These are phyloP conservation scores for Pseudonaja textilis DNA, from an alignment of 2,113 vertebrate species.

Conservation along the genomic window DNA sequence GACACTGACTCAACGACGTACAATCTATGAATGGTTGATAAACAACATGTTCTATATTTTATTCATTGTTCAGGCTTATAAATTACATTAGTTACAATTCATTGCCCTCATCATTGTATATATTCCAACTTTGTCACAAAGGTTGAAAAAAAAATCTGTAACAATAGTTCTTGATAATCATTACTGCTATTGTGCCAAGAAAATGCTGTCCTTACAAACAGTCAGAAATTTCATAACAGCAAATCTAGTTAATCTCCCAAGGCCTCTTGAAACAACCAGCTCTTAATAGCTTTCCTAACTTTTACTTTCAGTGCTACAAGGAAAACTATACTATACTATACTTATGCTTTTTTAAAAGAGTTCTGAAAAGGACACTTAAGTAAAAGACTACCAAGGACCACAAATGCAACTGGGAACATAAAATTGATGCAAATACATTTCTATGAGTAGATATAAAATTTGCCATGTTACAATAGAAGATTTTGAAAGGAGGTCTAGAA, in stretches of 20 bases:
- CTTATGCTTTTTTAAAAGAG: background rate
- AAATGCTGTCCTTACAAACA: background rate
- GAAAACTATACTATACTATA: background rate
- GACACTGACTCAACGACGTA: background rate
- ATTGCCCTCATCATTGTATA: background rate
- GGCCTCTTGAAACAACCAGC: background rate
- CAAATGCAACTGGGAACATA: background rate
- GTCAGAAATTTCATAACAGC: background rate
- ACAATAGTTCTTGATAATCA: background rate
- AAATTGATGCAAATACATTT: background rate
- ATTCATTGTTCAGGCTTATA: background rate
- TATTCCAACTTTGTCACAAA: background rate
- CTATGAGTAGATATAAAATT: background rate
- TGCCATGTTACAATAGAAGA: background rate
- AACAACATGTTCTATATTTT: background rate
- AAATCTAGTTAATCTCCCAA: background rate
- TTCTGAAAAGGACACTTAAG: background rate
- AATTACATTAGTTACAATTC: background rate
- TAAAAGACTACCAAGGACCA: background rate
- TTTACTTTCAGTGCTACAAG: background rate
- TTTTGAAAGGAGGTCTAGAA: background rate
- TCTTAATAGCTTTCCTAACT: background rate
- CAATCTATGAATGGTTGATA: background rate
- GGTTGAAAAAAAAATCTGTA: background rate
- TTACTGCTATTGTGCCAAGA: background rate